Base-by-base conservation (phyloP, 92 coral and sea anemone genomes). In the Desmophyllum pertusum region DNA sequence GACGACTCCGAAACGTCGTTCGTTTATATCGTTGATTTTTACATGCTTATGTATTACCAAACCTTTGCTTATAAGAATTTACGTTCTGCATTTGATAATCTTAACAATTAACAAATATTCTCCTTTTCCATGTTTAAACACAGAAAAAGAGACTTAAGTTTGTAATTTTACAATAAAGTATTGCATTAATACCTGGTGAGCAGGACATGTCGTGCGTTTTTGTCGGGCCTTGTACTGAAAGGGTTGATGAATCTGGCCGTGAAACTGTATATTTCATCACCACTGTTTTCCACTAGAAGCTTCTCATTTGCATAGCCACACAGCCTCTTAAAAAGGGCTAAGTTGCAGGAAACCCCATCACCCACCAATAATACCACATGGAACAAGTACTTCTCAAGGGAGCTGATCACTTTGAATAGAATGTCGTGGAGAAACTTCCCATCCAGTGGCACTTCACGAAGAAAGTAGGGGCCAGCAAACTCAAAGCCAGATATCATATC, bases 111-210 rank as follows among this genome's bases (percentile, higher is more conserved):
- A n/a, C n/a, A n/a, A n/a, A n/a, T n/a, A n/a, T n/a, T n/a, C n/a
- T n/a, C n/a, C n/a, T n/a, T n/a, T n/a, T n/a, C n/a, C n/a, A n/a
- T n/a, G n/a, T n/a, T n/a, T n/a, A n/a, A n/a, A n/a, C n/a, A n/a
- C n/a, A n/a, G n/a, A n/a, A n/a, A n/a, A n/a, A n/a, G n/a, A n/a
- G n/a, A n/a, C n/a, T n/a, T n/a, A n/a, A n/a, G n/a, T n/a, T n/a
- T n/a, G n/a, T n/a, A n/a, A n/a, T n/a, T n/a, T n/a, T n/a, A n/a
- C n/a, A n/a, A n/a, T n/a, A n/a, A n/a, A n/a, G n/a, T n/a, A n/a
- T n/a, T n/a, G n/a, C n/a, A n/a, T n/a, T n/a, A n/a, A n/a, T 33
- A 80, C 84, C 75, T 80, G 84, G 48, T 80, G 84, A 65, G 84
- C 64, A 62, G 84, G 75, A 37, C 84, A 80, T 35, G 63, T 80